Base-by-base conservation (phyloP, 2,888 invertebrate species). In the Endotricha flammealis region DNA sequence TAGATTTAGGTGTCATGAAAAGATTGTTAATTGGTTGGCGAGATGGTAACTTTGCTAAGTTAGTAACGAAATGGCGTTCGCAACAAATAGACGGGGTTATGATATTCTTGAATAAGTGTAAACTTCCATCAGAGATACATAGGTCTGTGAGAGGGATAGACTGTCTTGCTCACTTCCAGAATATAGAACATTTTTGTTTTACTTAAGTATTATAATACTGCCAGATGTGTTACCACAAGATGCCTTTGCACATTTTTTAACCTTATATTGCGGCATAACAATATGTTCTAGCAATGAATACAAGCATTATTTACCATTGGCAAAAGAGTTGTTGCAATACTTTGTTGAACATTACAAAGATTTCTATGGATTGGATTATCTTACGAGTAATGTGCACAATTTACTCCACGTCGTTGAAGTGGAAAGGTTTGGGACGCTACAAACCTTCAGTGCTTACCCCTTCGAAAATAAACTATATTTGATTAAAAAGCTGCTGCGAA, bases 1-100 rank as follows among this genome's bases (percentile, higher is more conserved):
- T 58, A 4, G 53, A 55, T 20, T 27, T 55, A 0, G 53, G 55
- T 0, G 3, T 57, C 1, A 52, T 54, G 52, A 57, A 54, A 12
- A 16, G 50, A 5, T 28, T 50, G 10, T 4, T 51, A 2, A 25
- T 37, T 0, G 49, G 51, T 2, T 53, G 51, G 50, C 16, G 47
- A 2, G 47, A 51, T 35, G 53, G 46, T 0, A 48, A 50, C 17
- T 51, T 51, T 32, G 41, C 38, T 5, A 42, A 28, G 4, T 29
- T 39, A 12, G 2, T 36, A 7, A 46, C 49, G 0, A 51, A 53
- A 28, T 50, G 48, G 50, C 10, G 41, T 7, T 23, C 39, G 10
- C 12, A 4, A 1, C 41, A 44, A 28, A 48, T 42, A 6, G 8
- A 38, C 4, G 45, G 4, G 2, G 45, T 48, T 3, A 32, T 17